Conservation (phyloP, 2,797 vertebrate genomes). For the Gymnoscopelus braueri region DNA sequence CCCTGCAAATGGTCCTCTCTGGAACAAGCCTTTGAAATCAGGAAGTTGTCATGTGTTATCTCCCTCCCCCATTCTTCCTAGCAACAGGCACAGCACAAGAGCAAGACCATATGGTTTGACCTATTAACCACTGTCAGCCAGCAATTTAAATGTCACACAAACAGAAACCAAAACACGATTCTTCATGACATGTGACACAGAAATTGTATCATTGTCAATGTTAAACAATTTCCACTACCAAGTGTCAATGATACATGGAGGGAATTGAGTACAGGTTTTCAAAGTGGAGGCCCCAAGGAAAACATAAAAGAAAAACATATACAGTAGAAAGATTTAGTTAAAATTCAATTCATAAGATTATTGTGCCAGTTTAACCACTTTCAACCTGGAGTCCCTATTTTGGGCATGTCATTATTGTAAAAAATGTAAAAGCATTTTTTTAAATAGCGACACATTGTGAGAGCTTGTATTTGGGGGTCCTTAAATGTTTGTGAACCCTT, state of each 20-base stretch:
- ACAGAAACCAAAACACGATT: conserved; percentile 26
- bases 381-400: too few species aligned
- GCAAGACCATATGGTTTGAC: background rate
- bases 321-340: too few species aligned
- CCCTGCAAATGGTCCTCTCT: conserved; percentile 15
- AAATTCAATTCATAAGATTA: too few species aligned
- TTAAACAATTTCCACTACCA: background rate
- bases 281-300: too few species aligned
- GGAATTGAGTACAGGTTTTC: background rate
- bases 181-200: conserved; percentile 7
- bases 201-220: background rate
- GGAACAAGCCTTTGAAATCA: conserved; percentile 45
- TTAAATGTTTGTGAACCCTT: background rate
- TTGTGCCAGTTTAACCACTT: too few species aligned
- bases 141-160: background rate
- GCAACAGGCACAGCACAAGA: conserved; percentile 14
- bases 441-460: too few species aligned
- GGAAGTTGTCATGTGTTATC: conserved; percentile 42
- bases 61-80: conserved; percentile 43
- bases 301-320: too few species aligned
- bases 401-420: too few species aligned
- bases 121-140: background rate
- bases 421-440: too few species aligned
- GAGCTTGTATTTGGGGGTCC: conserved; percentile 3
- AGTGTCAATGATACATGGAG: too few species aligned